Conservation (phyloP, 2,797 vertebrate species). For the Halcyon badia region DNA sequence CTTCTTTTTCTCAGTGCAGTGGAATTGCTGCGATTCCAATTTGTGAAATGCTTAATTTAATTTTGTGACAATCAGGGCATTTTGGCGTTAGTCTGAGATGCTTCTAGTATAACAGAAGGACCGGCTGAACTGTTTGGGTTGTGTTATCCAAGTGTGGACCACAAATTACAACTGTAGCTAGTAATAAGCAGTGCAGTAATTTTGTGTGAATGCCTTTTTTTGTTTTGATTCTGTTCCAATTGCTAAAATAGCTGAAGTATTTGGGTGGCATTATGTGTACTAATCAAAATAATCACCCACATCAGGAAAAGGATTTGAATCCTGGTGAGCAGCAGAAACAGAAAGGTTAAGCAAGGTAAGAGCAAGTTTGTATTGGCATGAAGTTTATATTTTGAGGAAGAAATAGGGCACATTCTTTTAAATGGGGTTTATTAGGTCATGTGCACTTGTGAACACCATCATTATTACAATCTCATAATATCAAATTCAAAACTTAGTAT, state of each 20-base stretch:
- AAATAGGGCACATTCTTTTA: neutral
- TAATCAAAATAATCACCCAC: conserved; percentile 59
- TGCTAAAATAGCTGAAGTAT: conserved; percentile 33
- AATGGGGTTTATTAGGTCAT: neutral
- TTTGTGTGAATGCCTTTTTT: conserved; percentile 26
- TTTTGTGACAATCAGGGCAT: conserved; percentile 1
- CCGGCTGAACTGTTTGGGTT: conserved; percentile 12
- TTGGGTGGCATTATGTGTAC: conserved; percentile 36
- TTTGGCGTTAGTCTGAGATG: neutral
- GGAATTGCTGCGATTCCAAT: neutral
- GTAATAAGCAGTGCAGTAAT: neutral
- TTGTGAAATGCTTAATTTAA: neutral
- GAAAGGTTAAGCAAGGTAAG: conserved; percentile 54
- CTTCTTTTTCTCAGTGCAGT: neutral
- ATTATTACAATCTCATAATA: neutral
- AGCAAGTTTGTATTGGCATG: neutral
- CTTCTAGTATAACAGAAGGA: neutral
- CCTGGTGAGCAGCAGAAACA: neutral
- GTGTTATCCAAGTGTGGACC: neutral
- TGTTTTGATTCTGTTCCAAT: conserved; percentile 56
- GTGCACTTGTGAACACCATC: neutral
- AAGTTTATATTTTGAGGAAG: neutral
- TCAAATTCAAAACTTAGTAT: neutral
- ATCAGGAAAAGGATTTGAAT: conserved; percentile 52
- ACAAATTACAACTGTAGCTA: conserved; percentile 24